Evolutionary conservation across 1,140 invertebrate species (phyloP).

Genomic region (Drosophila obscura): DNA sequence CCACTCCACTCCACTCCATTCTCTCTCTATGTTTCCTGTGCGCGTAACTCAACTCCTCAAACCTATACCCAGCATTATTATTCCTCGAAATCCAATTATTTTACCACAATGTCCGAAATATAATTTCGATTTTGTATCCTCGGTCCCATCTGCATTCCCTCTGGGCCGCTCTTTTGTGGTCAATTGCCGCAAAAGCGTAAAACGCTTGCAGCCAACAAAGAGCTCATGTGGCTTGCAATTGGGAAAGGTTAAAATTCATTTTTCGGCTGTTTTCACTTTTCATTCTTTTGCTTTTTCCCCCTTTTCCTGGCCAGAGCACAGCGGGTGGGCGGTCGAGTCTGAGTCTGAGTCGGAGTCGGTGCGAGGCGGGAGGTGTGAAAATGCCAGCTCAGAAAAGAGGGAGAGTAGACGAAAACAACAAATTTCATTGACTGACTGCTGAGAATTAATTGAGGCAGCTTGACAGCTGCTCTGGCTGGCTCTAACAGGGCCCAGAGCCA

Average conservation of each 20-base stretch:
- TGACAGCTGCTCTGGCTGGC: constrained; percentile 43
- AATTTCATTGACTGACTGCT: constrained; percentile 51
- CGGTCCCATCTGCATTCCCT: background rate
- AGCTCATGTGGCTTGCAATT: constrained; percentile 66
- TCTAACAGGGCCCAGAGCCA: constrained; percentile 15
- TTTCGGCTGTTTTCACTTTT: constrained; percentile 63
- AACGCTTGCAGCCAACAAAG: constrained; percentile 59
- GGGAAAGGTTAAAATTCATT: constrained; percentile 65
- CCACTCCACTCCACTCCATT: background rate
- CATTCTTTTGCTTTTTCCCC: constrained; percentile 24
- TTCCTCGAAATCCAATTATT: constrained; percentile 69
- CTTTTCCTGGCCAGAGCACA: constrained; percentile 9
- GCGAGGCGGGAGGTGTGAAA: constrained; percentile 63
- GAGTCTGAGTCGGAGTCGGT: background rate
- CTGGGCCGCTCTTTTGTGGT: constrained; percentile 64
- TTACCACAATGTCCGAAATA: constrained; percentile 73
- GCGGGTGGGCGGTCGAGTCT: constrained; percentile 35
- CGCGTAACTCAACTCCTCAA: background rate
- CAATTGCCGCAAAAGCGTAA: constrained; percentile 47
- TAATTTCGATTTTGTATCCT: constrained; percentile 74
- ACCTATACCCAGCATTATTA: constrained; percentile 1
- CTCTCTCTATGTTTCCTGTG: constrained; percentile 1
- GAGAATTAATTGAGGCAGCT: constrained; percentile 58
- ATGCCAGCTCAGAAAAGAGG: constrained; percentile 17
- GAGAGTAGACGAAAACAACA: constrained; percentile 9